Percentiles rank a stretch among this genome's conserved stretches.
Conservation (phyloP, 2,113 vertebrate genomes). For the Chelonoidis abingdonii region DNA sequence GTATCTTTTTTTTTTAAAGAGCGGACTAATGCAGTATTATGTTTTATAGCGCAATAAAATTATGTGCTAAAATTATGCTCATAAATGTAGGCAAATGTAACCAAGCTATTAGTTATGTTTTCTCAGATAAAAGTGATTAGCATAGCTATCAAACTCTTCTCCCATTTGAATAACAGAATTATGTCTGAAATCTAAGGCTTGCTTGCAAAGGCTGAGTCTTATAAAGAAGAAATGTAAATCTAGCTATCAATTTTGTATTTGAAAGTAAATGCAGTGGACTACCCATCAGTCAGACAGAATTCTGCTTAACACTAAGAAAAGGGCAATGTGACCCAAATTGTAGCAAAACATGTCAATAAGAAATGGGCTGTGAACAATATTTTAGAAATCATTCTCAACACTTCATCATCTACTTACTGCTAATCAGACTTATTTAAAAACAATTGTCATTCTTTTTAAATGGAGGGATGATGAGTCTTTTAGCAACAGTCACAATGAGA, state of each 20-base stretch:
- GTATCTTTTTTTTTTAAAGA: conserved; percentile 79
- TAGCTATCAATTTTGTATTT: conserved; percentile 68
- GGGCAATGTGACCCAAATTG: conserved; percentile 58
- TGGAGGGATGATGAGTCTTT: conserved; percentile 75
- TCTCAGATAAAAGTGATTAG: conserved; percentile 90
- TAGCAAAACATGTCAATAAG: conserved; percentile 32
- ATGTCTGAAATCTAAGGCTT: conserved; percentile 81
- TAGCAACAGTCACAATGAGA: conserved; percentile 77
- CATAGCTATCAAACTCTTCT: conserved; percentile 88
- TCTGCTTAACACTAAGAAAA: conserved; percentile 51
- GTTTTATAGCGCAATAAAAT: conserved; percentile 90
- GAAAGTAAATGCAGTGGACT: conserved; percentile 56
- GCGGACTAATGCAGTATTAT: conserved; percentile 85
- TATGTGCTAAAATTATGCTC: conserved; percentile 87
- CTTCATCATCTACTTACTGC: conserved; percentile 70
- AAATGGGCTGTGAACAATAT: conserved; percentile 49
- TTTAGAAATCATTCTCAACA: conserved; percentile 73
- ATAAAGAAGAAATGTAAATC: conserved; percentile 80
- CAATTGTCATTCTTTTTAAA: conserved; percentile 79
- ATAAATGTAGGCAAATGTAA: conserved; percentile 89
- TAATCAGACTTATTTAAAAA: conserved; percentile 78
- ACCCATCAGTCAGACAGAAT: conserved; percentile 17
- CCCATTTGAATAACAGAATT: conserved; percentile 88
- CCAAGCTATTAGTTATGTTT: conserved; percentile 90
- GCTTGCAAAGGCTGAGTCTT: conserved; percentile 74